Conservation (phyloP, 2,113 vertebrate species). For the Bufo gargarizans region DNA sequence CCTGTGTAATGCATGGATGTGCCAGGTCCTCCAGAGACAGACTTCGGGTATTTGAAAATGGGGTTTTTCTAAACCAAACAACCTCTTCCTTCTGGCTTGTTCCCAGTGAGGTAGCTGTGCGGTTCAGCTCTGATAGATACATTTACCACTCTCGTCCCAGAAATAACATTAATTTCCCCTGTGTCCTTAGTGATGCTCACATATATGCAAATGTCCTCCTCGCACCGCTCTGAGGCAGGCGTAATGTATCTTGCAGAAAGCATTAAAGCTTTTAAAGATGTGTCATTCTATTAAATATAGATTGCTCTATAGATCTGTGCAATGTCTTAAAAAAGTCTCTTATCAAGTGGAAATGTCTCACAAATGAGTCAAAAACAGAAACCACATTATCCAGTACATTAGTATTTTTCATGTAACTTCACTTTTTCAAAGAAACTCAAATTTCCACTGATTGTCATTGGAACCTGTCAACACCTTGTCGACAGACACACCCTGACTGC, state of each 20-base stretch:
- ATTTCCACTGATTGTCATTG: background rate
- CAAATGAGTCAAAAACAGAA: background rate
- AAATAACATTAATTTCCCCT: slow-evolving; percentile 9
- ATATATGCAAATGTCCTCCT: background rate
- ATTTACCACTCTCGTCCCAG: background rate
- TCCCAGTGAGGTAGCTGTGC: background rate
- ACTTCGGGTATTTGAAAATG: background rate
- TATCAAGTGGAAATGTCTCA: background rate
- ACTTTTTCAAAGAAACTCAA: background rate
- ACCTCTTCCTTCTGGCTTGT: background rate
- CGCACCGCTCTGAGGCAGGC: background rate
- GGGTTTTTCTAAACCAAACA: background rate
- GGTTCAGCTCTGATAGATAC: background rate
- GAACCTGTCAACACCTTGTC: background rate
- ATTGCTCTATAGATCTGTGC: background rate
- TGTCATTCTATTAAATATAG: background rate
- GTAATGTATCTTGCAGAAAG: background rate
- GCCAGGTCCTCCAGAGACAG: no score
- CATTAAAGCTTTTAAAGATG: background rate
- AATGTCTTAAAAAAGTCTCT: background rate
- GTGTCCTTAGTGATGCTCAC: background rate
- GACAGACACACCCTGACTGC: background rate
- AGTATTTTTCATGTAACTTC: background rate
- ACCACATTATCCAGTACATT: background rate
- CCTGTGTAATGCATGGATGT: no score